Evolutionary conservation across 1,140 invertebrate genomes (phyloP).

Genomic region (Pseudobourletiella spinata): DNA sequence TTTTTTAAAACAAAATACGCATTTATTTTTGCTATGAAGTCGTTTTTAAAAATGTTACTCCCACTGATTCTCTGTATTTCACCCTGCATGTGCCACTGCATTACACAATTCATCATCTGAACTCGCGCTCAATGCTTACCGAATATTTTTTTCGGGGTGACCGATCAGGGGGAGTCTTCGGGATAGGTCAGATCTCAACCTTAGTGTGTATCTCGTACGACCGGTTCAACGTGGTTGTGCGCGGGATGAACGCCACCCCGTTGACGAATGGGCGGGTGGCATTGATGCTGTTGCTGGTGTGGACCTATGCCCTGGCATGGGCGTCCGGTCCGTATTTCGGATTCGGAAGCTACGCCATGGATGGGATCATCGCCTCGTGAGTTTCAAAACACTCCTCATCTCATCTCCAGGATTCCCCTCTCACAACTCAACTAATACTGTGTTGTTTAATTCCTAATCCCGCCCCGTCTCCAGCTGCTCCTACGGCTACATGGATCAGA

Average conservation of each 20-base stretch:
- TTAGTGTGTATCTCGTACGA: constrained; percentile 39
- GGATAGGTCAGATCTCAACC: constrained; percentile 37
- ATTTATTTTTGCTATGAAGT: no score
- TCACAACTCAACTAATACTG: no score
- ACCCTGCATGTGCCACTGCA: no score
- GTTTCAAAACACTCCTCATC: background rate
- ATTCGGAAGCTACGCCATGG: constrained; percentile 38
- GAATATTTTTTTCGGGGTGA: no score
- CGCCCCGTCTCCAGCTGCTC: no score
- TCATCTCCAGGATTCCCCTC: constrained; percentile 1
- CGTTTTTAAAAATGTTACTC: no score
- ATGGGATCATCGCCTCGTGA: constrained; percentile 33
- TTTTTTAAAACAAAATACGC: no score
- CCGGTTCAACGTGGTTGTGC: constrained; percentile 40
- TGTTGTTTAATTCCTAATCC: no score
- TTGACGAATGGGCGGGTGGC: constrained; percentile 35
- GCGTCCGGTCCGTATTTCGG: constrained; percentile 37
- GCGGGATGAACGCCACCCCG: constrained; percentile 37
- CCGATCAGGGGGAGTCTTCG: constrained; percentile 38
- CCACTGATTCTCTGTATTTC: no score
- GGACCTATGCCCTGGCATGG: constrained; percentile 37
- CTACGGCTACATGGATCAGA: constrained; percentile 44
- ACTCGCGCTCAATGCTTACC: no score
- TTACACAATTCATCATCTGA: no score
- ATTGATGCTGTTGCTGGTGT: constrained; percentile 34